Evolutionary conservation across 1,140 invertebrate genomes (phyloP).

Genomic region (Drosophila equinoxialis): DNA sequence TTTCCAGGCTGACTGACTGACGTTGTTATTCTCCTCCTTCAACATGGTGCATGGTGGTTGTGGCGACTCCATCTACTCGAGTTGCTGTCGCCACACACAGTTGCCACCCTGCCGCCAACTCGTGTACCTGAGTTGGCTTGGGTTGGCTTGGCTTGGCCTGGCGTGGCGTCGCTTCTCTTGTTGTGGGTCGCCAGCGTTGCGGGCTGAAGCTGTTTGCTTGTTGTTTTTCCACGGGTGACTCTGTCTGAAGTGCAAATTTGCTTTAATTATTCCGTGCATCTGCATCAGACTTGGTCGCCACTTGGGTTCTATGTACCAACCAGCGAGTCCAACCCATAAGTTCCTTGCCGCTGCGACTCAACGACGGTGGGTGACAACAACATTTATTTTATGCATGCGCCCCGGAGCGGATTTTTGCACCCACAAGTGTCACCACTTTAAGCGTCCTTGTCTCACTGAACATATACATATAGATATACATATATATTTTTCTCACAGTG

Average conservation of each 20-base stretch:
- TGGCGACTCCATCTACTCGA: constrained; percentile 34
- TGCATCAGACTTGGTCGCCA: constrained; percentile 51
- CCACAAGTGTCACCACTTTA: constrained; percentile 47
- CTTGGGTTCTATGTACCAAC: neutral
- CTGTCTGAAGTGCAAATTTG: constrained; percentile 82
- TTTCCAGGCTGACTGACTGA: constrained; percentile 75
- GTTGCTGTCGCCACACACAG: constrained; percentile 29
- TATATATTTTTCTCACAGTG: constrained; percentile 3
- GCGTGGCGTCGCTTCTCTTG: constrained; percentile 46
- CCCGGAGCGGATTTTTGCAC: constrained; percentile 39
- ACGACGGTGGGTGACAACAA: constrained; percentile 43
- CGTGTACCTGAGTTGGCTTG: constrained; percentile 17
- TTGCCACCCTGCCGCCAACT: neutral
- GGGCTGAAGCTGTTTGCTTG: constrained; percentile 51
- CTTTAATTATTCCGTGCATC: constrained; percentile 79
- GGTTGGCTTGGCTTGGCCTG: too few relatives aligned
- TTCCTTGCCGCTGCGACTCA: neutral
- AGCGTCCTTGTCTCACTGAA: neutral
- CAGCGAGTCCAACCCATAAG: constrained; percentile 1
- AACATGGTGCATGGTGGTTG: constrained; percentile 41
- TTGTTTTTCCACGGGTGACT: constrained; percentile 68
- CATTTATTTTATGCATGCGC: constrained; percentile 56
- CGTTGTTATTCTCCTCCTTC: constrained; percentile 6
- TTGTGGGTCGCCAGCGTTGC: constrained; percentile 69
- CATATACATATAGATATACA: neutral